Conservation (phyloP, 2,888 invertebrate genomes). For the Entomobrya proxima region DNA sequence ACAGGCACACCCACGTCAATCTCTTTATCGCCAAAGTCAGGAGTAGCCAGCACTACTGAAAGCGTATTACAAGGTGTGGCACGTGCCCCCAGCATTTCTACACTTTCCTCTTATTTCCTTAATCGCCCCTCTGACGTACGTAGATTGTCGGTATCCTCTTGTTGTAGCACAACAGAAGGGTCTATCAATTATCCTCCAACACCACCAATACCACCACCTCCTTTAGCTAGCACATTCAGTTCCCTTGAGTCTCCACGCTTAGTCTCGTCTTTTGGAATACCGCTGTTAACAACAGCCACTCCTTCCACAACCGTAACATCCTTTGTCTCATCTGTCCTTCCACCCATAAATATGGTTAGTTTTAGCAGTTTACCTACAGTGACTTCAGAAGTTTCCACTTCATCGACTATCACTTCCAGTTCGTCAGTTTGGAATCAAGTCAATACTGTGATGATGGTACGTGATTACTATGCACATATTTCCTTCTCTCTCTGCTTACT, state of each 20-base stretch:
- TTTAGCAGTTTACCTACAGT: conserved; percentile 45
- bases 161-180: conserved; percentile 45
- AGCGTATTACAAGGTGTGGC: conserved; percentile 44
- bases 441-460: conserved; percentile 72
- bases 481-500: conserved; percentile 25
- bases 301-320: conserved; percentile 23
- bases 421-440: conserved; percentile 69
- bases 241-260: conserved; percentile 55
- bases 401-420: conserved; percentile 63
- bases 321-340: conserved; percentile 30
- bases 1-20: conserved; percentile 33
- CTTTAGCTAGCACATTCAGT: conserved; percentile 41
- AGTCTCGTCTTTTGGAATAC: conserved; percentile 54
- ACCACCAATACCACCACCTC: conserved; percentile 47
- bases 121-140: conserved; percentile 69
- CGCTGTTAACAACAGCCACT: conserved; percentile 23
- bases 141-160: conserved; percentile 50
- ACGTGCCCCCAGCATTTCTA: conserved; percentile 64
- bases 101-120: conserved; percentile 69
- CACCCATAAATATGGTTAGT: conserved; percentile 45
- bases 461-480: conserved; percentile 32
- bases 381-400: conserved; percentile 42
- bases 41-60: conserved; percentile 44
- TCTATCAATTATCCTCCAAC: conserved; percentile 40
- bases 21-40: conserved; percentile 27